phyloP scores from a whole-genome alignment of 2,888 invertebrate genomes.

The Mesorhabditis spiculigera region DNA sequence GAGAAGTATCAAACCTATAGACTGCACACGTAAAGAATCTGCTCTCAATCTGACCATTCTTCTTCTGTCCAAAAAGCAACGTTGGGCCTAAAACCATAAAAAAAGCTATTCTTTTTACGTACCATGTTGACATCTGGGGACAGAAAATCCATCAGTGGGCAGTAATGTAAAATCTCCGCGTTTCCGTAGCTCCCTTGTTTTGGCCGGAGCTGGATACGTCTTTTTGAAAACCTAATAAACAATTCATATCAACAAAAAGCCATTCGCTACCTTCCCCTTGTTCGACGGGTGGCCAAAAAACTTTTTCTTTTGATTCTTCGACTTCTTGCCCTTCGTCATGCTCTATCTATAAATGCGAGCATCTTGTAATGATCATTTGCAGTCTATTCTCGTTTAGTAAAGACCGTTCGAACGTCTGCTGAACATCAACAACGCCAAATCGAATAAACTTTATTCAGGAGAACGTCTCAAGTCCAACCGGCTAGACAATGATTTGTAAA shows the following conservation, averaged over 20 bases:
- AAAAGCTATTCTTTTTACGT: neutral
- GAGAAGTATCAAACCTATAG: conserved; percentile 24
- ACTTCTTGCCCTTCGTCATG: conserved; percentile 7
- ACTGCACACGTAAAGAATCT: conserved; percentile 46
- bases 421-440: too few relatives aligned
- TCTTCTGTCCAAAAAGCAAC: conserved; percentile 40
- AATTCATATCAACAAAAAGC: neutral
- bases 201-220: neutral
- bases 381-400: too few relatives aligned
- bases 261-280: neutral
- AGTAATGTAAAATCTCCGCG: conserved; percentile 31
- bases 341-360: too few relatives aligned
- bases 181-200: conserved; percentile 19
- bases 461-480: too few relatives aligned
- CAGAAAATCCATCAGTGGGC: conserved; percentile 20
- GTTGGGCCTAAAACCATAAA: conserved; percentile 40
- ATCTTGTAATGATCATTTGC: too few relatives aligned
- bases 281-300: conserved; percentile 24
- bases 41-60: conserved; percentile 12
- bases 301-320: conserved; percentile 27
- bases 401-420: too few relatives aligned
- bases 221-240: neutral
- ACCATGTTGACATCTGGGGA: conserved; percentile 40
- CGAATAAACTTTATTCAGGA: too few relatives aligned
- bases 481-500: too few relatives aligned